Evolutionary conservation across 2,888 invertebrate genomes (phyloP).

Genomic region (Escarpia spicata): DNA sequence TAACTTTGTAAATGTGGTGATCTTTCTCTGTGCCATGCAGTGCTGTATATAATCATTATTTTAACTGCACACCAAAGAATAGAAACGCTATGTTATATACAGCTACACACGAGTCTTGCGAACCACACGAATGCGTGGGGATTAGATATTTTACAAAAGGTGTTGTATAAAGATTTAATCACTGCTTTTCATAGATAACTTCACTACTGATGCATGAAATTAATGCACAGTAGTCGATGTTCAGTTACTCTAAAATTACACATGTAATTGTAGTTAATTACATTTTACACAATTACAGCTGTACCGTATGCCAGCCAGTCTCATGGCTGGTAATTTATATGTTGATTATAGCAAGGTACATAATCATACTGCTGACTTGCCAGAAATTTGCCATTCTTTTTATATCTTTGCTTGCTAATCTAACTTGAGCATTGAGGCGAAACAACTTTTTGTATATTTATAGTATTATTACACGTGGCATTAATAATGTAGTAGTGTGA

Average conservation of each 20-base stretch:
- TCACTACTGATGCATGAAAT: no score
- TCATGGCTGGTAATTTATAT: background rate
- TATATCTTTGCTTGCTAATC: background rate
- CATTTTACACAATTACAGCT: background rate
- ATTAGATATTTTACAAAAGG: background rate
- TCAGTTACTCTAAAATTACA: background rate
- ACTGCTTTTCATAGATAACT: no score
- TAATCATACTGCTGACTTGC: background rate
- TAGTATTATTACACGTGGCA: background rate
- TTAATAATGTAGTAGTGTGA: background rate
- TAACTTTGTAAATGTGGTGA: background rate
- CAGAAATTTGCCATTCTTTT: background rate
- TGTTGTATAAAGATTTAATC: no score
- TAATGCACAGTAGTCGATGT: background rate
- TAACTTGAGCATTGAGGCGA: background rate
- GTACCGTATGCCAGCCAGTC: background rate
- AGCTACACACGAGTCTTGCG: background rate
- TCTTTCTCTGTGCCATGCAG: background rate
- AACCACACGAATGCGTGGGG: background rate
- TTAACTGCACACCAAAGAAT: background rate
- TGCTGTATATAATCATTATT: slow-evolving; percentile 11
- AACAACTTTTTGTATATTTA: background rate
- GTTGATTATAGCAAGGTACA: no score
- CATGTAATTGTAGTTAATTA: background rate
- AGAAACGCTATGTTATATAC: background rate